These are phyloP conservation scores for Engraulis encrasicolus DNA, from an alignment of 2,113 vertebrate genomes.

Conservation along the genomic window DNA sequence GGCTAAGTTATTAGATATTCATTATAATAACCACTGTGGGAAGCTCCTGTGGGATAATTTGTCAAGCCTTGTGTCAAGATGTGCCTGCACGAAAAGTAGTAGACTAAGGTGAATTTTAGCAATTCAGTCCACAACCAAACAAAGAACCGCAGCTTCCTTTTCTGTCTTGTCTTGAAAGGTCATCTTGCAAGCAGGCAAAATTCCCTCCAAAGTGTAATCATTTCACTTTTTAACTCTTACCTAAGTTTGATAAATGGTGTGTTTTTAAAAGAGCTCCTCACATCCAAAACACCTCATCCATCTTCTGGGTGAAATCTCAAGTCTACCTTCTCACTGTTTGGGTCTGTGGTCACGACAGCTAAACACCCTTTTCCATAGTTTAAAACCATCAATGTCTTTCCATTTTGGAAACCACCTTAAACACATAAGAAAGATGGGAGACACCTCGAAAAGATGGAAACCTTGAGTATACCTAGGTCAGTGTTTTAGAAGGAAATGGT, in stretches of 20 bases:
- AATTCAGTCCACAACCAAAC: background rate
- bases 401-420: background rate
- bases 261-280: background rate
- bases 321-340: background rate
- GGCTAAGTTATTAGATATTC: no score
- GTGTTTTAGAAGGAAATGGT: background rate
- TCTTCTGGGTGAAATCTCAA: background rate
- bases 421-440: background rate
- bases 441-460: background rate
- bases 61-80: no score
- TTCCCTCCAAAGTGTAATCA: background rate
- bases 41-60: no score
- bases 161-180: background rate
- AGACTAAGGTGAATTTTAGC: background rate
- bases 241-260: conserved; percentile 1
- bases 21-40: no score
- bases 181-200: background rate
- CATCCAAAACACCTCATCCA: conserved; percentile 14
- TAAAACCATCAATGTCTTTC: background rate
- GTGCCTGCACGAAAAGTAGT: no score
- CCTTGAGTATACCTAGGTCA: background rate
- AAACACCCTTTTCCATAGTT: background rate
- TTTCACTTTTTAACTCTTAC: background rate
- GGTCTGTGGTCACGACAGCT: background rate
- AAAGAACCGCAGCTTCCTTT: background rate